Evolutionary conservation across 2,888 invertebrate genomes (phyloP).

Genomic region (Stomorhina lunata): DNA sequence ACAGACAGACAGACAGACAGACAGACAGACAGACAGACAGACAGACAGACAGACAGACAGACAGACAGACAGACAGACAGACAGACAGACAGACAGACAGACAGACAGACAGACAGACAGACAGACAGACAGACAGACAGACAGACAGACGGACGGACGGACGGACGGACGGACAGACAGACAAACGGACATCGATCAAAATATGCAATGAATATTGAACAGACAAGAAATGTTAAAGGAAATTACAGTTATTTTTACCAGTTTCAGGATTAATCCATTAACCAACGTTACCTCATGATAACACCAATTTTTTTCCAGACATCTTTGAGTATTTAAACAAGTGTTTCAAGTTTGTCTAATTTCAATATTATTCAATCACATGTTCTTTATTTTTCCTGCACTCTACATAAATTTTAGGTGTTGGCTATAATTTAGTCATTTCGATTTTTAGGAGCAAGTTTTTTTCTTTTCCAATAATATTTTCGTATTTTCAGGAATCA

Average conservation of each 20-base stretch:
- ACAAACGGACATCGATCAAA: too few relatives aligned
- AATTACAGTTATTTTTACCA: background rate
- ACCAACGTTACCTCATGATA: background rate
- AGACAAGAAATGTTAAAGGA: too few relatives aligned
- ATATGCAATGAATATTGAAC: too few relatives aligned
- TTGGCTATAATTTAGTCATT: conserved; percentile 28
- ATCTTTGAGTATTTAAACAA: background rate
- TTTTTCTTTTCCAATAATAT: background rate
- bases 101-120: too few relatives aligned
- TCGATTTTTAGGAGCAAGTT: background rate
- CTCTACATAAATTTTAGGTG: conserved; percentile 22
- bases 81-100: too few relatives aligned
- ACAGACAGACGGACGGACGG: too few relatives aligned
- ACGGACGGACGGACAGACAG: too few relatives aligned
- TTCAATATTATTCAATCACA: background rate
- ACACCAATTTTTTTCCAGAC: background rate
- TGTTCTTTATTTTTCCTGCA: background rate
- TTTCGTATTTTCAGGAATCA: background rate
- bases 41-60: background rate
- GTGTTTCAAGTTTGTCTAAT: background rate
- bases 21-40: background rate
- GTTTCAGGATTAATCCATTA: background rate
- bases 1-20: too few relatives aligned
- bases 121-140: too few relatives aligned
- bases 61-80: too few relatives aligned